Evolutionary conservation across 2,888 invertebrate species (phyloP).

Genomic region (Drosophila tanythrix): DNA sequence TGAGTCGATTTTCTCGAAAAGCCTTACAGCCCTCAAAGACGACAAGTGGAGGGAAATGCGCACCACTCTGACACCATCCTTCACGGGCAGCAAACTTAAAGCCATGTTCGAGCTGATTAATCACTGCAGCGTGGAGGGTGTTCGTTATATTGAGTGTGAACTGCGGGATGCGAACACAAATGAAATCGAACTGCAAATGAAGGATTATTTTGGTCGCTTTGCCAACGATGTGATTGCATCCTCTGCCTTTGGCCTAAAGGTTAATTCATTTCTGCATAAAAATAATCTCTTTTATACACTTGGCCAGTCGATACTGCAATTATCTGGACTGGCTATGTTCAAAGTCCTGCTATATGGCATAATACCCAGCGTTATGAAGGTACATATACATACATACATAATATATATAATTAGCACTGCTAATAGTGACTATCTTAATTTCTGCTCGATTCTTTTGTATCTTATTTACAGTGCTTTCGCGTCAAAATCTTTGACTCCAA

Average conservation of each 20-base stretch:
- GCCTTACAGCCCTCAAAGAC: slow-evolving; percentile 85
- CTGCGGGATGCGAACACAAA: slow-evolving; percentile 15
- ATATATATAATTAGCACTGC: background rate
- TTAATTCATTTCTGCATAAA: slow-evolving; percentile 86
- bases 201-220: slow-evolving; percentile 80
- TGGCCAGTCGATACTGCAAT: slow-evolving; percentile 85
- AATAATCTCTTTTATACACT: slow-evolving; percentile 86
- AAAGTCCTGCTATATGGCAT: slow-evolving; percentile 67
- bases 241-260: slow-evolving; percentile 85
- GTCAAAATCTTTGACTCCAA: slow-evolving; percentile 80
- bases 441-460: background rate
- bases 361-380: slow-evolving; percentile 71
- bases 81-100: slow-evolving; percentile 85
- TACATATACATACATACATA: slow-evolving; percentile 23
- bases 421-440: background rate
- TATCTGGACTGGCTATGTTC: slow-evolving; percentile 63
- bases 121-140: slow-evolving; percentile 70
- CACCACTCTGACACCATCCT: slow-evolving; percentile 84
- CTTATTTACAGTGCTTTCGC: slow-evolving; percentile 46
- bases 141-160: slow-evolving; percentile 51
- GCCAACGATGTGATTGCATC: slow-evolving; percentile 85
- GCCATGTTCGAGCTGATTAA: slow-evolving; percentile 84
- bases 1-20: slow-evolving; percentile 86
- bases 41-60: slow-evolving; percentile 84
- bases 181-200: slow-evolving; percentile 81